Percentiles rank a stretch among this genome's conserved stretches.
These are phyloP conservation scores for Tadarida brasiliensis DNA, from an alignment of 2,797 vertebrate genomes.

Conservation along the genomic window DNA sequence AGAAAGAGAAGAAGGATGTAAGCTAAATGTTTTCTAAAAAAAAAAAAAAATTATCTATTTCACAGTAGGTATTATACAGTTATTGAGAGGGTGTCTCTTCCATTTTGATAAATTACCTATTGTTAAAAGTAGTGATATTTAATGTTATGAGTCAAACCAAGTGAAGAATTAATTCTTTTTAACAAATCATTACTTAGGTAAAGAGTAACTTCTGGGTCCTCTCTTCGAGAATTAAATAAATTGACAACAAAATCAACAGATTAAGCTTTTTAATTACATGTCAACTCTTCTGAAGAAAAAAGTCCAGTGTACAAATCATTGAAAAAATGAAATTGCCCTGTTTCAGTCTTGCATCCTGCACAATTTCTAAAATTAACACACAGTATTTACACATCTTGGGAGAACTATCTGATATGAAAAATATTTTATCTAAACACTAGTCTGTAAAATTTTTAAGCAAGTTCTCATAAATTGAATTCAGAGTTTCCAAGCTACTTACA, in stretches of 20 bases:
- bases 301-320: background rate
- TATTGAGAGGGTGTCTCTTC: background rate
- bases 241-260: background rate
- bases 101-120: background rate
- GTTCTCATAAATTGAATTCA: background rate
- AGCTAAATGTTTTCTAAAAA: background rate
- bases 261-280: background rate
- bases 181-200: background rate
- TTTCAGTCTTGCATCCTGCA: background rate
- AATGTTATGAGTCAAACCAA: background rate
- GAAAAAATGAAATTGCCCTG: background rate
- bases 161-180: background rate
- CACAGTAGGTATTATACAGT: background rate
- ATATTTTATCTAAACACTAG: background rate
- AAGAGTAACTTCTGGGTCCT: background rate
- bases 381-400: background rate
- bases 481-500: constrained; percentile 66
- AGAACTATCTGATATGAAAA: background rate
- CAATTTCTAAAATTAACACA: background rate
- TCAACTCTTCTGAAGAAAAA: background rate
- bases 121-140: background rate
- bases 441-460: background rate
- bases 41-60: background rate
- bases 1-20: background rate
- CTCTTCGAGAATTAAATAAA: background rate